A percentile compares a stretch with the other conserved stretches of the same genome.
phyloP scores from a whole-genome alignment of 2,888 invertebrate genomes.

The Phania funesta region DNA sequence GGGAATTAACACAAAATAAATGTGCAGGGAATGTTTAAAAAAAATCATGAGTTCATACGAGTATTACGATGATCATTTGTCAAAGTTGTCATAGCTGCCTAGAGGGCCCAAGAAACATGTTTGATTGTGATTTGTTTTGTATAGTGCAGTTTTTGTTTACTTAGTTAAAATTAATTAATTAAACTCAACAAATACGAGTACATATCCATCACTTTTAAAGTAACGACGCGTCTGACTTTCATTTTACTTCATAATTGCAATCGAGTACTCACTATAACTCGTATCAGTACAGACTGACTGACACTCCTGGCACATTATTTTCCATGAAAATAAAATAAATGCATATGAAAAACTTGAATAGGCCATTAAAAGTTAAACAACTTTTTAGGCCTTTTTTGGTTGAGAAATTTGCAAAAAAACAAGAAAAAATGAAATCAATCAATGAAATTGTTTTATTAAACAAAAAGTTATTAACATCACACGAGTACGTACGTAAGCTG shows the following conservation, averaged over 20 bases:
- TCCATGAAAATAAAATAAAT: conserved; percentile 4
- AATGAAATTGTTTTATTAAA: conserved; percentile 24
- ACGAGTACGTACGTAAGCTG: not conserved
- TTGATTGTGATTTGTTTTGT: not conserved
- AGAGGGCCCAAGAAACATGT: conserved; percentile 2
- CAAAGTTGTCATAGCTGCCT: not conserved
- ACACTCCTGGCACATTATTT: conserved; percentile 8
- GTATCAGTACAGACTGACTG: conserved; percentile 1
- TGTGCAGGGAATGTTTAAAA: too few species aligned
- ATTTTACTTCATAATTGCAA: conserved; percentile 35
- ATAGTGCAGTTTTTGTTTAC: too few species aligned
- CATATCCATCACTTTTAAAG: conserved; percentile 14
- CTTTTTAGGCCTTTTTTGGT: conserved; percentile 40
- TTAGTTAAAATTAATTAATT: conserved; percentile 10
- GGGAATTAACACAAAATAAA: too few species aligned
- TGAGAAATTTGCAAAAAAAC: not conserved
- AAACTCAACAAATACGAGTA: not conserved
- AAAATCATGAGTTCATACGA: not conserved
- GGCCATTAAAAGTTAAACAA: conserved; percentile 59
- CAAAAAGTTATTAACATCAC: conserved; percentile 22
- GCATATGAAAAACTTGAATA: conserved; percentile 19
- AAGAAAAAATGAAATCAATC: conserved; percentile 11
- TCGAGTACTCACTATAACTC: not conserved
- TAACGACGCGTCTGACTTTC: conserved; percentile 38
- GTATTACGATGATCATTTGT: not conserved